Percentiles rank a stretch among this genome's conserved stretches.
Conservation (phyloP, 2,797 vertebrate genomes). For the Enteromius trimaculatus region DNA sequence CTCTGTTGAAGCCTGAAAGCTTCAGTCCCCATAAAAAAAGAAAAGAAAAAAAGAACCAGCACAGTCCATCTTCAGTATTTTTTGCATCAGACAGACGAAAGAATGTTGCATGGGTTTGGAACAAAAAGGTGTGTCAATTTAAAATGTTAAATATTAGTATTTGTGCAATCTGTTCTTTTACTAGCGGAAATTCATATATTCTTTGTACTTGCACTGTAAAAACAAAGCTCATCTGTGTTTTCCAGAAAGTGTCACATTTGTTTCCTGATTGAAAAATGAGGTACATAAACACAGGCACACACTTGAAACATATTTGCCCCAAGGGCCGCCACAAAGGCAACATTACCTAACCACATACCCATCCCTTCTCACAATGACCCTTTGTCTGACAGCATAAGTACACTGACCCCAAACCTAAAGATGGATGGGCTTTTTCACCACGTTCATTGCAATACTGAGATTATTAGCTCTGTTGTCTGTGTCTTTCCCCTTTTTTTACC, state of each 20-base stretch:
- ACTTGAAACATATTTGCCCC: slow-evolving; percentile 39
- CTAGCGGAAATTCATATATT: background rate
- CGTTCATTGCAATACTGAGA: slow-evolving; percentile 45
- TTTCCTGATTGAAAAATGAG: slow-evolving; percentile 44
- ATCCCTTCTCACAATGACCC: slow-evolving; percentile 39
- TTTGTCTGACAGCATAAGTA: slow-evolving; percentile 55
- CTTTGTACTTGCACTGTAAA: slow-evolving; percentile 10
- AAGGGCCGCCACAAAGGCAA: slow-evolving; percentile 34
- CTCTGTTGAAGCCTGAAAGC: background rate
- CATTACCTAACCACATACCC: slow-evolving; percentile 45
- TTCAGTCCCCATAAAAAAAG: background rate
- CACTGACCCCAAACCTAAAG: slow-evolving; percentile 44
- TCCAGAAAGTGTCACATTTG: slow-evolving; percentile 34
- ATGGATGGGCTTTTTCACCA: slow-evolving; percentile 47
- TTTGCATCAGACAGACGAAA: slow-evolving; percentile 15
- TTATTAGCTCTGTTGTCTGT: slow-evolving; percentile 55
- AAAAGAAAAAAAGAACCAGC: background rate
- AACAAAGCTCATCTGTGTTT: slow-evolving; percentile 9
- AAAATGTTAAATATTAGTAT: background rate
- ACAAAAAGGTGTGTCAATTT: background rate
- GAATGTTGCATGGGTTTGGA: background rate
- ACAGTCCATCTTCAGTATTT: slow-evolving; percentile 4
- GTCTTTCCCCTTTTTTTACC: slow-evolving; percentile 19
- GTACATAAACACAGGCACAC: slow-evolving; percentile 44
- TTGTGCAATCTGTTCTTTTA: background rate